Evolutionary conservation across 2,888 invertebrate genomes (phyloP).

Genomic region (Xylocampa areola): DNA sequence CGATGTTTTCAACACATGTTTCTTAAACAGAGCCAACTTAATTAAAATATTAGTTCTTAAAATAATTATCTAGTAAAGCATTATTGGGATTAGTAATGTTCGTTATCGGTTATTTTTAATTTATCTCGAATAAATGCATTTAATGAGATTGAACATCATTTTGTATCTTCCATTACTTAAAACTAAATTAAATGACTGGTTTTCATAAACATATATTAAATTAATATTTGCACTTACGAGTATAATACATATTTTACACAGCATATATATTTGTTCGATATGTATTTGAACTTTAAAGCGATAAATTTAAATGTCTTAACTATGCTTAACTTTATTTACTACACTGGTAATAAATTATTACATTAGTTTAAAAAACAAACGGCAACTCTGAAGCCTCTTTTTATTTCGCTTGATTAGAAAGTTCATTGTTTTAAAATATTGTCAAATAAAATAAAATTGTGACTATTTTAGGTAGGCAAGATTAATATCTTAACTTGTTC

Average conservation of each 20-base stretch:
- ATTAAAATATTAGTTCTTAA: slow-evolving; percentile 24
- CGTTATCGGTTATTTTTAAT: slow-evolving; percentile 21
- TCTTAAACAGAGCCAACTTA: slow-evolving; percentile 27
- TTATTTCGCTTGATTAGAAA: slow-evolving; percentile 43
- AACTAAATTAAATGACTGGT: slow-evolving; percentile 49
- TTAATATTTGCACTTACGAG: neutral
- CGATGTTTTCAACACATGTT: slow-evolving; percentile 24
- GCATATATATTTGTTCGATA: no score
- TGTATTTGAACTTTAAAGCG: slow-evolving; percentile 17
- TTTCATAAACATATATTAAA: slow-evolving; percentile 29
- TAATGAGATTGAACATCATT: slow-evolving; percentile 43
- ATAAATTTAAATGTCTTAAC: slow-evolving; percentile 5
- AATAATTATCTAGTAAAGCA: slow-evolving; percentile 35
- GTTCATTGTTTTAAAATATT: neutral
- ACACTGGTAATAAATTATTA: slow-evolving; percentile 50
- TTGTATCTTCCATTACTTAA: slow-evolving; percentile 43
- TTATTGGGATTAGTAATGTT: slow-evolving; percentile 19
- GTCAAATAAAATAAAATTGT: neutral
- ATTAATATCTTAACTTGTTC: slow-evolving; percentile 13
- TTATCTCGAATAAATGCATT: slow-evolving; percentile 48
- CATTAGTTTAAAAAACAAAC: slow-evolving; percentile 33
- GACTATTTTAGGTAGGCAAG: slow-evolving; percentile 26
- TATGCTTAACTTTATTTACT: slow-evolving; percentile 78
- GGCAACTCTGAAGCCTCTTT: slow-evolving; percentile 61
- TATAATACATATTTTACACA: no score